Conservation (phyloP, 2,888 invertebrate species). For the Tinea pellionella region DNA sequence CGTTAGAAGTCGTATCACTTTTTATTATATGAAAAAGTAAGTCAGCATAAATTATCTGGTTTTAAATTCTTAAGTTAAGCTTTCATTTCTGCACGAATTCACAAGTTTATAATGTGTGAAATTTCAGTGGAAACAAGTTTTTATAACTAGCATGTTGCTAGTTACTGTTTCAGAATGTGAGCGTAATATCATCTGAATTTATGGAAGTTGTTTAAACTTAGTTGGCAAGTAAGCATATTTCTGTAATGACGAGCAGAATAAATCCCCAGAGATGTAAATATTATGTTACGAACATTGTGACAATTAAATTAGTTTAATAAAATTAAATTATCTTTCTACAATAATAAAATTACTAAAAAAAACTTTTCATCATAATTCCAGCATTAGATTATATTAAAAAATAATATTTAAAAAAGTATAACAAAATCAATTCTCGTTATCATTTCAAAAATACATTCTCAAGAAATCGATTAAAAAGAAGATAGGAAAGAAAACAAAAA, state of each 20-base stretch:
- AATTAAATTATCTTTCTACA: no score
- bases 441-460: constrained; percentile 36
- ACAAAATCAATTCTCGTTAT: no score
- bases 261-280: neutral
- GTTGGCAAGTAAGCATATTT: constrained; percentile 13
- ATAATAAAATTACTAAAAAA: no score
- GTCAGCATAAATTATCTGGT: neutral
- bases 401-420: no score
- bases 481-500: constrained; percentile 30
- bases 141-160: constrained; percentile 33
- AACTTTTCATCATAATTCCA: no score
- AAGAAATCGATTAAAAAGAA: constrained; percentile 48
- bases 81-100: neutral
- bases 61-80: neutral
- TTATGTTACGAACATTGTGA: neutral
- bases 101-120: constrained; percentile 40
- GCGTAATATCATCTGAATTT: constrained; percentile 10
- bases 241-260: constrained; percentile 9
- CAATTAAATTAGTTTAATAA: no score
- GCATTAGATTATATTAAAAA: no score
- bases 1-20: no score
- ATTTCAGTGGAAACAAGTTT: constrained; percentile 48
- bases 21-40: no score
- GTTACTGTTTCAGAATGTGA: constrained; percentile 7
- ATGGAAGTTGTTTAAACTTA: constrained; percentile 8